Evolutionary conservation across 2,113 vertebrate species (phyloP).

Genomic region (Gymnocephalus cernua): DNA sequence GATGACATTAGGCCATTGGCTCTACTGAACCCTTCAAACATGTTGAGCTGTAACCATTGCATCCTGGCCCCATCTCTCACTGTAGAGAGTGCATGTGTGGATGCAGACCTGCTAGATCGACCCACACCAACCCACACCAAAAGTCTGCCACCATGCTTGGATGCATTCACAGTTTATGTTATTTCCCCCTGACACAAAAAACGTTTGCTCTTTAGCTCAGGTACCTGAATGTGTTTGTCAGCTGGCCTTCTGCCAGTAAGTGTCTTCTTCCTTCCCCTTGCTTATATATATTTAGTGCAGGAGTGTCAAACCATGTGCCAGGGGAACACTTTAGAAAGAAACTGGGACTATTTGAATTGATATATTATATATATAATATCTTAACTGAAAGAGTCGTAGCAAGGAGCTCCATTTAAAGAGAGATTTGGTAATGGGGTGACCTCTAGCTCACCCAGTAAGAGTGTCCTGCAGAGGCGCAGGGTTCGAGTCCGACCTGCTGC

Average conservation of each 20-base stretch:
- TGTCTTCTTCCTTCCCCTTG: background rate
- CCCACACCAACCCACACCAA: conserved; percentile 5
- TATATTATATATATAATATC: too few relatives aligned
- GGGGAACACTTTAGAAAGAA: background rate
- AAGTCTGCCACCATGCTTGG: conserved; percentile 35
- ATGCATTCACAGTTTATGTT: conserved; percentile 32
- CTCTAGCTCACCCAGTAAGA: too few relatives aligned
- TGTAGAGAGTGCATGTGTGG: conserved; percentile 30
- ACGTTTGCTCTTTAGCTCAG: conserved; percentile 7
- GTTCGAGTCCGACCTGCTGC: too few relatives aligned
- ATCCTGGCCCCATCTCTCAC: conserved; percentile 18
- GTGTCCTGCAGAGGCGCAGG: too few relatives aligned
- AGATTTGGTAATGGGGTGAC: background rate
- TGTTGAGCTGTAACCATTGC: conserved; percentile 22
- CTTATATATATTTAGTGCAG: background rate
- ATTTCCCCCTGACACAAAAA: conserved; percentile 19
- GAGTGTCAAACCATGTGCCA: conserved; percentile 33
- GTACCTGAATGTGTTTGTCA: conserved; percentile 4
- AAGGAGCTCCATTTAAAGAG: background rate
- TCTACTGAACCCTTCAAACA: conserved; percentile 17
- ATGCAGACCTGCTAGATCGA: conserved; percentile 36
- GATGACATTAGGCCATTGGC: conserved; percentile 27
- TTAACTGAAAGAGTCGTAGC: background rate
- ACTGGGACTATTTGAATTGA: background rate
- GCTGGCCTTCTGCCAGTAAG: background rate